A percentile compares a stretch with the other conserved stretches of the same genome.
Evolutionary conservation across 2,797 vertebrate species (phyloP).

Genomic region (Microctenopoma lineatum): DNA sequence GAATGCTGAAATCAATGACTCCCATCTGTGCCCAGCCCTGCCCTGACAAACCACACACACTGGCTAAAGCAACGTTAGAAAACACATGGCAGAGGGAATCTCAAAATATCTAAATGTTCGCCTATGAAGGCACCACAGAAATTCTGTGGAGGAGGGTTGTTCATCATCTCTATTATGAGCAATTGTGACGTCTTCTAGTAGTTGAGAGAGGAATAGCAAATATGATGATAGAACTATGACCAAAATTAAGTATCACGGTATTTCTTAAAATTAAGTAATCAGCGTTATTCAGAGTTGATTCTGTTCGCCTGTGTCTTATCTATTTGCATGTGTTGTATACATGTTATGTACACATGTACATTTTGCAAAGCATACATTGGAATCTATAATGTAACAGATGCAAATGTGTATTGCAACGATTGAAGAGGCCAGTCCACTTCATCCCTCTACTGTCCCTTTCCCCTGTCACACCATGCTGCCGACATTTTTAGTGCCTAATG

Average conservation of each 20-base stretch:
- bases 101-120: slow-evolving; percentile 10
- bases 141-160: neutral
- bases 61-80: neutral
- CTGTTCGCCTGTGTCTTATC: too few relatives aligned
- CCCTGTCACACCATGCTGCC: slow-evolving; percentile 28
- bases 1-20: slow-evolving; percentile 18
- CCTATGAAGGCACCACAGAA: neutral
- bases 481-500: slow-evolving; percentile 31
- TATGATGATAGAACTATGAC: too few relatives aligned
- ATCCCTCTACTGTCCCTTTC: slow-evolving; percentile 39
- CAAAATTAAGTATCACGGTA: too few relatives aligned
- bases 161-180: neutral
- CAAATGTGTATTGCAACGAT: too few relatives aligned
- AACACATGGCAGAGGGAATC: neutral
- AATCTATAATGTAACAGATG: too few relatives aligned
- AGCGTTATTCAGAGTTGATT: too few relatives aligned
- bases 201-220: too few relatives aligned
- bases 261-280: too few relatives aligned
- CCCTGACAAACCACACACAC: slow-evolving; percentile 8
- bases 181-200: too few relatives aligned
- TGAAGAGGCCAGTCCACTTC: neutral
- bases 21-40: slow-evolving; percentile 29
- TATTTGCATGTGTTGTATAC: too few relatives aligned
- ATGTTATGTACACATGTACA: too few relatives aligned
- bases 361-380: too few relatives aligned